Percentiles rank a stretch among this genome's conserved stretches.
Conservation (phyloP, 1,140 invertebrate genomes). For the Xylocopa sonorina region DNA sequence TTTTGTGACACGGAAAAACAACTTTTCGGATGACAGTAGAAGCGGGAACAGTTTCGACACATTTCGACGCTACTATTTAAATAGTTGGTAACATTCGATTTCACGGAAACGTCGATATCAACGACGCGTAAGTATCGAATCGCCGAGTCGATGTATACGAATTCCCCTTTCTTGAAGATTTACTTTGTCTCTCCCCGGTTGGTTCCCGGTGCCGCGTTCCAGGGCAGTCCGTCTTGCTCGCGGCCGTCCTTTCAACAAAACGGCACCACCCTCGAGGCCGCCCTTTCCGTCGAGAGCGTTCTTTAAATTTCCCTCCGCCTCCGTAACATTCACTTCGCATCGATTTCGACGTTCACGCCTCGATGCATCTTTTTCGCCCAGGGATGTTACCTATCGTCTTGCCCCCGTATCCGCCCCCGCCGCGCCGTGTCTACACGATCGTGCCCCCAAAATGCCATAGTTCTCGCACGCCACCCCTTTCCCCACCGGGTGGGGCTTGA, state of each 20-base stretch:
- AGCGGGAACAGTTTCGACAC: too few species aligned
- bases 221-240: slow-evolving; percentile 20
- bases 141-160: slow-evolving; percentile 28
- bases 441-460: slow-evolving; percentile 50
- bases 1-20: not conserved
- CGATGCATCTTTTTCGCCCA: slow-evolving; percentile 51
- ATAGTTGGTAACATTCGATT: slow-evolving; percentile 24
- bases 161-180: slow-evolving; percentile 52
- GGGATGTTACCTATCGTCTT: slow-evolving; percentile 52
- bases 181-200: slow-evolving; percentile 40
- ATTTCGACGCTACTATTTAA: too few species aligned
- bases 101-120: not conserved
- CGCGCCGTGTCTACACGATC: slow-evolving; percentile 34
- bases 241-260: slow-evolving; percentile 35
- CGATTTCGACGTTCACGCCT: slow-evolving; percentile 64
- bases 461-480: slow-evolving; percentile 11
- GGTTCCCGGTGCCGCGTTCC: not conserved
- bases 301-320: slow-evolving; percentile 62
- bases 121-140: slow-evolving; percentile 12
- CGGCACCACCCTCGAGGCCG: slow-evolving; percentile 43
- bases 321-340: slow-evolving; percentile 60
- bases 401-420: slow-evolving; percentile 4
- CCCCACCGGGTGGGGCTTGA: slow-evolving; percentile 46
- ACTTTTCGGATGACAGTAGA: too few species aligned
- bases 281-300: slow-evolving; percentile 51